Base-by-base conservation (phyloP, 2,797 vertebrate species). In the Selene dorsalis region DNA sequence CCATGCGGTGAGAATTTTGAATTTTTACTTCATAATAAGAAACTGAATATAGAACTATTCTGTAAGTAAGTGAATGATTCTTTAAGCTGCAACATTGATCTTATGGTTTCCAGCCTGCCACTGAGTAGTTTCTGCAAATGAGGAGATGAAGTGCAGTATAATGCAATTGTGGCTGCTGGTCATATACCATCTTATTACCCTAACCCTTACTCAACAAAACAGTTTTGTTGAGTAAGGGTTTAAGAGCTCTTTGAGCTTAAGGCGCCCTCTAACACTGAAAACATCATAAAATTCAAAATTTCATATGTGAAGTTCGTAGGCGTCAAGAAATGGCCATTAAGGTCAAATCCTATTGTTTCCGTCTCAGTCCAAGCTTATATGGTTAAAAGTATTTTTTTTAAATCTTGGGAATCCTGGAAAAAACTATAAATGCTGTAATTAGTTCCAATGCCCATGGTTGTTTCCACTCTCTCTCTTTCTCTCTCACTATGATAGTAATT, bases 391-490 rank as follows among this genome's bases (percentile, higher is more conserved):
- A 60, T 68, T 30, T 60, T 35, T 32, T 18, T 64, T 66, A 45
- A 67, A 28, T 50, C 24, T 75, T 41, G 74, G 32, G 32, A 35
- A 35, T 35, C 32, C 32, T 45, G 55, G 69, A 69, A 80, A 85
- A 87, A 57, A 53, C 28, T 14, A 55, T 39, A 63, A 86, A 53
- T 28, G 30, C 63, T 77, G 82, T 73, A 78, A 89, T 90, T 66
- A 77, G 48, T 30, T 64, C 39, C 73, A 66, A 52, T 50, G 50
- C 65, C n/a, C n/a, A n/a, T n/a, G 72, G 57, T 65, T 59, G 60
- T 17, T 6, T 8, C 32, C 32, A 6, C 53, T 61, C 32, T 35
- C 32, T 8, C 32, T 24, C 30, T 8, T 41, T 32, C 43, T 45
- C 56, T 56, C 43, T 65, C 48, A 35, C 11, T 75, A 59, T 80